Conservation (phyloP, 2,888 invertebrate genomes). For the Oligia strigilis region DNA sequence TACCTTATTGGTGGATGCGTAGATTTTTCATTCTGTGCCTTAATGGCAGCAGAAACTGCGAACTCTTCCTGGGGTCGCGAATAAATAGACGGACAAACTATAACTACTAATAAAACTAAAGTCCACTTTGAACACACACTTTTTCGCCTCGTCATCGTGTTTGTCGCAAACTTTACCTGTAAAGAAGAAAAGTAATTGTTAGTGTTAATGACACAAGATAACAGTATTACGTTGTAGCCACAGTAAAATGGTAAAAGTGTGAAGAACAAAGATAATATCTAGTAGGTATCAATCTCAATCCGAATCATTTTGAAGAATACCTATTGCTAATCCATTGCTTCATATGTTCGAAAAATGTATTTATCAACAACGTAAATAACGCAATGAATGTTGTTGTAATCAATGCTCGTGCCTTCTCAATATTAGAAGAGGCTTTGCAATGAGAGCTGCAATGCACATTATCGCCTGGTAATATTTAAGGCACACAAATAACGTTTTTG, state of each 20-base stretch:
- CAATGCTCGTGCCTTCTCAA: background rate
- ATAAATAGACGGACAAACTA: conserved; percentile 80
- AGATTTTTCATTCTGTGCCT: conserved; percentile 75
- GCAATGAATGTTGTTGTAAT: background rate
- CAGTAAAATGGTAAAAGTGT: conserved; percentile 19
- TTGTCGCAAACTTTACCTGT: conserved; percentile 81
- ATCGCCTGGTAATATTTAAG: background rate
- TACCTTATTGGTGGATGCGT: conserved; percentile 85
- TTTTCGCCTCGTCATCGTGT: conserved; percentile 85
- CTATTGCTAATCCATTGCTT: too few relatives aligned
- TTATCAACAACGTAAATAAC: too few relatives aligned
- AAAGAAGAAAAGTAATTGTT: conserved; percentile 74
- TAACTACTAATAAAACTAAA: conserved; percentile 84
- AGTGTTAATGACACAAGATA: conserved; percentile 14
- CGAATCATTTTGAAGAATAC: too few relatives aligned
- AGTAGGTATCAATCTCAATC: background rate
- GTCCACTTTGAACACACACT: conserved; percentile 86
- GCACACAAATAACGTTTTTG: background rate
- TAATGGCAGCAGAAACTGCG: conserved; percentile 67
- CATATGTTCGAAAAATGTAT: too few relatives aligned
- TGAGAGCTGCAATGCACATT: background rate
- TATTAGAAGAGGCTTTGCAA: background rate
- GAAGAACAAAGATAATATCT: background rate
- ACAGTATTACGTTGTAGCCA: background rate
- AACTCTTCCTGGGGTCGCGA: conserved; percentile 83